phyloP scores from a whole-genome alignment of 2,888 invertebrate species.

The Philereme transversata region DNA sequence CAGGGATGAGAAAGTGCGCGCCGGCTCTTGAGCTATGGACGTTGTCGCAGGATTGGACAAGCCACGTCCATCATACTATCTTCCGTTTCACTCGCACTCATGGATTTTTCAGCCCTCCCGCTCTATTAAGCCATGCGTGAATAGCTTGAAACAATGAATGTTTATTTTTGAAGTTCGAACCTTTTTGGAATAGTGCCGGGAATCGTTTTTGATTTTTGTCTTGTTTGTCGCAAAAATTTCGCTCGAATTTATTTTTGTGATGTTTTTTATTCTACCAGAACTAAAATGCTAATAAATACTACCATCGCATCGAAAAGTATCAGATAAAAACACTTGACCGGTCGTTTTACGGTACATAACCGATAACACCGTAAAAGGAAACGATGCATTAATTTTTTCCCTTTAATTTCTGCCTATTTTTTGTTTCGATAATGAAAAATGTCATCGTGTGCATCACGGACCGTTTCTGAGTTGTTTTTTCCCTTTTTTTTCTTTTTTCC shows the following conservation, averaged over 20 bases:
- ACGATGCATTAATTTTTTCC: conserved; percentile 46
- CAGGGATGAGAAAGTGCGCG: conserved; percentile 79
- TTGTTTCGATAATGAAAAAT: conserved; percentile 72
- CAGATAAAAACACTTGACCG: conserved; percentile 11
- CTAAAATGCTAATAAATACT: background rate
- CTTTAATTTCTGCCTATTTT: conserved; percentile 49
- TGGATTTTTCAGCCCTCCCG: conserved; percentile 39
- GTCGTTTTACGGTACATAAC: conserved; percentile 26
- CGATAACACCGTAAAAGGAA: conserved; percentile 42
- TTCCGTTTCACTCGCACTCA: conserved; percentile 53
- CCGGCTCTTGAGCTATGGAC: conserved; percentile 72
- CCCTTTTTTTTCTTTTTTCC: conserved; percentile 57
- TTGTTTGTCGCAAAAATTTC: conserved; percentile 11
- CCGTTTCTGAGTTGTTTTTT: conserved; percentile 44
- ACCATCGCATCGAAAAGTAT: conserved; percentile 8
- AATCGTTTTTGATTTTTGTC: conserved; percentile 34
- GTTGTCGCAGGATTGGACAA: conserved; percentile 67
- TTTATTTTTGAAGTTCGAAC: conserved; percentile 68
- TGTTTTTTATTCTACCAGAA: conserved; percentile 2
- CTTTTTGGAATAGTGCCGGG: conserved; percentile 51
- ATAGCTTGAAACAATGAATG: conserved; percentile 73
- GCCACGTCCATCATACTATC: conserved; percentile 73
- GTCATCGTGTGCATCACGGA: conserved; percentile 70
- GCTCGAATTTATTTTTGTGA: conserved; percentile 10
- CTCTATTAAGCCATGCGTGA: conserved; percentile 63